A percentile compares a stretch with the other conserved stretches of the same genome.
Conservation (phyloP, 2,797 vertebrate species). For the Clarias pachynema region DNA sequence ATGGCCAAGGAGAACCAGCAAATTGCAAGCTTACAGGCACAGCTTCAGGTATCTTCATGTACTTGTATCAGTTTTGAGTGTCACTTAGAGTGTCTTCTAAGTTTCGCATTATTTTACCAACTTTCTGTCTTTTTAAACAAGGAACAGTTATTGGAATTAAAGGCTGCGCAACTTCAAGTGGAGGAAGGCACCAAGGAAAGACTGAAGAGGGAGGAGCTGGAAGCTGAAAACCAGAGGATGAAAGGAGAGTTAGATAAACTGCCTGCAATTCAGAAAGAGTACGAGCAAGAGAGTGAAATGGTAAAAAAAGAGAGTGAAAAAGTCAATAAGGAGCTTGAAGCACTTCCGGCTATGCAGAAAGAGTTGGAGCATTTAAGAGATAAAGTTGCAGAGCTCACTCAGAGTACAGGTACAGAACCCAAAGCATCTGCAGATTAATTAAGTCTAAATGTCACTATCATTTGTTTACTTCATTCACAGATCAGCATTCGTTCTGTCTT, state of each 20-base stretch:
- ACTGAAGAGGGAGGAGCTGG: constrained; percentile 59
- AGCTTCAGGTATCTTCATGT: constrained; percentile 79
- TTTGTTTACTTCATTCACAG: background rate
- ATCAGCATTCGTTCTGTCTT: constrained; percentile 18
- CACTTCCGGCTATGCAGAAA: constrained; percentile 72
- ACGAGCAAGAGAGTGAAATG: constrained; percentile 76
- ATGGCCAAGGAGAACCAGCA: constrained; percentile 82
- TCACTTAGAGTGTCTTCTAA: background rate
- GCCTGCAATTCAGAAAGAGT: constrained; percentile 64
- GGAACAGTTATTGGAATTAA: constrained; percentile 85
- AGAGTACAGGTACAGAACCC: constrained; percentile 41
- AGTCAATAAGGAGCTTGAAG: constrained; percentile 77
- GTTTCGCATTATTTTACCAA: constrained; percentile 6
- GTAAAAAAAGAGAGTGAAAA: constrained; percentile 80
- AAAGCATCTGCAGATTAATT: background rate
- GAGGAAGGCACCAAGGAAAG: constrained; percentile 71
- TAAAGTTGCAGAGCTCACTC: constrained; percentile 56
- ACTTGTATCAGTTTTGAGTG: background rate
- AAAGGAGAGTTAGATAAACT: constrained; percentile 75
- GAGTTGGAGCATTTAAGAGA: constrained; percentile 78
- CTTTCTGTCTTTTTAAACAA: constrained; percentile 53
- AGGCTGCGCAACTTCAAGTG: constrained; percentile 67
- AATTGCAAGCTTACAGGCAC: constrained; percentile 81
- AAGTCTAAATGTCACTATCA: background rate
- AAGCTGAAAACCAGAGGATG: constrained; percentile 81